phyloP scores from a whole-genome alignment of 2,797 vertebrate genomes.

The Syngnathus acus region DNA sequence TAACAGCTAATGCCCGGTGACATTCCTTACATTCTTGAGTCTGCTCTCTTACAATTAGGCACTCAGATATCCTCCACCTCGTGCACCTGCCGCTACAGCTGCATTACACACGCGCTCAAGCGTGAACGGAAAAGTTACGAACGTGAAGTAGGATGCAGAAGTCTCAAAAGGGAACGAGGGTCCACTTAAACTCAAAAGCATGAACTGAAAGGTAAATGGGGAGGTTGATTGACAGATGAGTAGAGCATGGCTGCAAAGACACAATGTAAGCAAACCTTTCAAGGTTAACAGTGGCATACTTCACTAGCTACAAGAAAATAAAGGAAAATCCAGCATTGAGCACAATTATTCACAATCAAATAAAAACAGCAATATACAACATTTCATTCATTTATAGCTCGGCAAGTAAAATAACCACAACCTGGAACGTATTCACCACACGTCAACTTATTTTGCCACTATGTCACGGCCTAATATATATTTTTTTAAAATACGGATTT shows the following conservation, averaged over 20 bases:
- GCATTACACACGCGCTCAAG: not conserved
- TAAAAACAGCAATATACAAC: not conserved
- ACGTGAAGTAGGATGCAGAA: not conserved
- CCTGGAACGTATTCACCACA: no score
- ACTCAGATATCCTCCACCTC: slow-evolving; percentile 27
- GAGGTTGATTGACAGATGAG: slow-evolving; percentile 19
- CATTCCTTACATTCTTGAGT: slow-evolving; percentile 55
- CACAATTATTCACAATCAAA: not conserved
- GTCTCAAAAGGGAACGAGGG: not conserved
- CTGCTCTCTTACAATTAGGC: slow-evolving; percentile 18
- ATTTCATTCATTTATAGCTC: not conserved
- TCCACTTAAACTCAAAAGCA: not conserved
- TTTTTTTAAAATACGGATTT: no score
- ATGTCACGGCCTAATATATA: no score
- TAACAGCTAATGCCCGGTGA: slow-evolving; percentile 49
- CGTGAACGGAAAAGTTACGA: not conserved
- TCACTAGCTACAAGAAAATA: not conserved
- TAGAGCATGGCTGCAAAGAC: slow-evolving; percentile 9
- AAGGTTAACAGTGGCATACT: not conserved
- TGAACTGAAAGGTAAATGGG: not conserved
- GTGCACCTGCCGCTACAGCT: slow-evolving; percentile 32
- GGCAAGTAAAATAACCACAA: not conserved
- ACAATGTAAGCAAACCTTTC: not conserved
- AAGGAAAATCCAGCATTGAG: not conserved
- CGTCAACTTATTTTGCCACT: no score